Base-by-base conservation (phyloP, 2,797 vertebrate species). In the Pipistrellus pipistrellus region DNA sequence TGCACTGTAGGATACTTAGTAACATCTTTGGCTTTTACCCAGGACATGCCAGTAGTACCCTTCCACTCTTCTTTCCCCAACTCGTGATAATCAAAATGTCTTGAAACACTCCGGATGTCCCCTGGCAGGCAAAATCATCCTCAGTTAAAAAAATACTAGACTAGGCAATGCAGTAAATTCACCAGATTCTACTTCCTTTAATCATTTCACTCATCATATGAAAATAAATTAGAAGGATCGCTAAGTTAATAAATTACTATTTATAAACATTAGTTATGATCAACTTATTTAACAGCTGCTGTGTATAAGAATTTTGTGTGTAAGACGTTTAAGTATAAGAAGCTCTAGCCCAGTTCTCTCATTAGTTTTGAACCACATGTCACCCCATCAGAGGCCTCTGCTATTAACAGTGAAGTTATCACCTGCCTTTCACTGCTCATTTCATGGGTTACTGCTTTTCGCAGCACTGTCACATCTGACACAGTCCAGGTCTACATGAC, bases 151-250 rank as follows among this genome's bases (percentile, higher is more conserved):
- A 91, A 87, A 25, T n/a, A 25, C 69, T 83, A 62, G 59, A 80
- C 92, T 64, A 59, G 25, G 73, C 4, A 44, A 78, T 73, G 15
- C 12, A 64, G 3, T 69, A 35, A 84, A 85, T 66, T 38, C 55
- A 82, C 62, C 82, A 82, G 55, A 64, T 57, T 55, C 44, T 95
- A 53, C 46, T 78, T 78, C 84, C 57, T 92, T 92, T 78, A 51
- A 82, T 72, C 59, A 20, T 62, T 82, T 85, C 51, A 78, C 1
- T 84, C 44, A 69, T 46, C 7, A 32, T 66, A 89, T 25, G 64
- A 85, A 86, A 95, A 27, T 62, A 94, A 95, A 80, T 23, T 73
- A 55, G 85, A n/a, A 85, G 12, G 6, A 73, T 87, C 64, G 44
- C 55, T 66, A 57, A 82, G 27, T 75, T 78, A 48, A 83, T 87